Conservation (phyloP, 2,113 vertebrate species). For the Opisthocomus hoazin region DNA sequence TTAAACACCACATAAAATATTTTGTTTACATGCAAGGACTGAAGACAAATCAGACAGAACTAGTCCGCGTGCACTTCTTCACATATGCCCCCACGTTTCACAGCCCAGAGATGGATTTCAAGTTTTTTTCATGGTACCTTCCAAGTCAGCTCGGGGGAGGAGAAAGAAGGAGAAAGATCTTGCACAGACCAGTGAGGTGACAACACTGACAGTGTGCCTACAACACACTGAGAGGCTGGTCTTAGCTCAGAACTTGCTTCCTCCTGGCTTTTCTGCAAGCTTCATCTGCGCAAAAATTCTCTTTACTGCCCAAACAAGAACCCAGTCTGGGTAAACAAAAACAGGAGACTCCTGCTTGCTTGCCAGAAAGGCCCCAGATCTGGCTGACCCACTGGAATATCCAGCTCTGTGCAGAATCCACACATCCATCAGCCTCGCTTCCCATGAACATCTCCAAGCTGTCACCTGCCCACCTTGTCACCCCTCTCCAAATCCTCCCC, state of each 20-base stretch:
- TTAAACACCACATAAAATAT: background rate
- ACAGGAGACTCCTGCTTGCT: background rate
- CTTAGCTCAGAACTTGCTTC: background rate
- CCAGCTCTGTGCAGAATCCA: background rate
- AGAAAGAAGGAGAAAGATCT: background rate
- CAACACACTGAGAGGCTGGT: rapidly evolving
- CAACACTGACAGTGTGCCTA: background rate
- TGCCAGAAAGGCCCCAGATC: background rate
- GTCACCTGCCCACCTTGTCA: background rate
- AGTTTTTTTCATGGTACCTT: background rate
- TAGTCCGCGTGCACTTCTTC: background rate
- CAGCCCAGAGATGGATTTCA: background rate
- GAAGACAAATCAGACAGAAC: background rate
- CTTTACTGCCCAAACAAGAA: background rate
- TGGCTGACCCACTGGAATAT: background rate
- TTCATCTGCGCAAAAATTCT: background rate
- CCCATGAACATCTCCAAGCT: background rate
- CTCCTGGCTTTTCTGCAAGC: background rate
- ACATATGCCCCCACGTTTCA: background rate
- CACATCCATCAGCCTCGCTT: background rate
- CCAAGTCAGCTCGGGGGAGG: background rate
- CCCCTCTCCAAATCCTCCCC: background rate
- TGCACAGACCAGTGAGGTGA: background rate
- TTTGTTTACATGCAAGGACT: background rate
- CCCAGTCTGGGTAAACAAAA: background rate